Base-by-base conservation (phyloP, 2,888 invertebrate species). In the Dicranocentrus wangi region DNA sequence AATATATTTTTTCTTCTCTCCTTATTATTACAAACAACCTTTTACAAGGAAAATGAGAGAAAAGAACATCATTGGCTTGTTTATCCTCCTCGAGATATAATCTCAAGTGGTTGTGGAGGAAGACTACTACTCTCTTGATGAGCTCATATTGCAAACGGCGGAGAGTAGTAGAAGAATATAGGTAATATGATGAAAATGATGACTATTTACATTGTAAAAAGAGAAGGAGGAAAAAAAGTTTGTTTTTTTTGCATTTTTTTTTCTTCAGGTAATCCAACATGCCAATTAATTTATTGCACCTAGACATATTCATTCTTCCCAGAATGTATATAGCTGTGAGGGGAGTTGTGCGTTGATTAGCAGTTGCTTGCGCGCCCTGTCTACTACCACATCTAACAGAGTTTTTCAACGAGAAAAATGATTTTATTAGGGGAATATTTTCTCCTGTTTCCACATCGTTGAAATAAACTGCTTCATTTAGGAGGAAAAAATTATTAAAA, bases 281-380 rank as follows among this genome's bases (percentile, higher is more conserved):
- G 55, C 80, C 80, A 81, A 81, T 81, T 81, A 81, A 81, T 81
- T 81, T 75, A 81, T 81, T 81, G 68, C 58, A 61, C 68, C 43
- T 58, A 80, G 68, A 61, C 68, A 55, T 71, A 28, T 69, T 60
- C 17, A 17, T 27, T 63, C 51, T 63, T 42, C 47, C 47, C n/a
- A 51, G 39, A 13, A 39, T 39, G 39, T 39, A 39, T 39, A 13
- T 13, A 39, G 5, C 13, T 39, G 13, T 8, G 39, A 39, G 39
- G 7, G 5, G 5, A 8, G 13, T 39, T 39, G 5, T 39, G 39
- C 13, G n/a, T n/a, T n/a, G 10, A 47, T 47, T 2, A n/a, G 47
- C 15, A 47, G n/a, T n/a, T n/a, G n/a, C n/a, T n/a, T n/a, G n/a
- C n/a, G n/a, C n/a, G n/a, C n/a, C n/a, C n/a, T n/a, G n/a, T n/a